Evolutionary conservation across 2,888 invertebrate genomes (phyloP).

Genomic region (Yponomeuta sedellus): DNA sequence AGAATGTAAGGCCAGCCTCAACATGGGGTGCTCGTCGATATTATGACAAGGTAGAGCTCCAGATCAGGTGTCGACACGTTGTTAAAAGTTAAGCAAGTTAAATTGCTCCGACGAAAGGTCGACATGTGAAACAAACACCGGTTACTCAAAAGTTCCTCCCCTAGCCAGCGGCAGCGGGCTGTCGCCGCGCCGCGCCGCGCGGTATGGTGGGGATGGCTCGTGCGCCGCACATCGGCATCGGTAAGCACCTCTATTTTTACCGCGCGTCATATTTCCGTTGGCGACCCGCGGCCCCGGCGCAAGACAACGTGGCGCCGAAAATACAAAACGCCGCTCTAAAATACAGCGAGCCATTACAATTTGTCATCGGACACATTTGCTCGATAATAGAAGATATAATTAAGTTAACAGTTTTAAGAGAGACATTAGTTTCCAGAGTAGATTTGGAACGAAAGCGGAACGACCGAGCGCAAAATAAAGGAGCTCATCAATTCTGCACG

Average conservation of each 20-base stretch:
- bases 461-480: background rate
- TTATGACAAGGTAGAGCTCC: background rate
- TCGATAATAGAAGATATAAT: background rate
- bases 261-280: conserved; percentile 10
- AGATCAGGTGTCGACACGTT: background rate
- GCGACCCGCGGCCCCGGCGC: conserved; percentile 8
- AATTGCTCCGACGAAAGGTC: conserved; percentile 13
- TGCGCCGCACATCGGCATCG: background rate
- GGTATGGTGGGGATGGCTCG: background rate
- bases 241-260: conserved; percentile 4
- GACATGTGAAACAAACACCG: conserved; percentile 14
- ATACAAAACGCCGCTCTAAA: conserved; percentile 5
- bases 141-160: conserved; percentile 10
- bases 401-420: conserved; percentile 2
- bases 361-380: background rate
- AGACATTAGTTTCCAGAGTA: background rate
- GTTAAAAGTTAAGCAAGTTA: background rate
- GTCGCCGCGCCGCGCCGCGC: background rate
- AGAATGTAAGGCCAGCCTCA: background rate
- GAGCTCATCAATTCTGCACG: background rate
- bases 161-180: background rate
- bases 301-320: conserved; percentile 15
- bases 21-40: background rate
- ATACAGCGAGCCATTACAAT: background rate
- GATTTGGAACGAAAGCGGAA: background rate